These are phyloP conservation scores for Proterorhinus semilunaris DNA, from an alignment of 2,113 vertebrate genomes.

Conservation along the genomic window DNA sequence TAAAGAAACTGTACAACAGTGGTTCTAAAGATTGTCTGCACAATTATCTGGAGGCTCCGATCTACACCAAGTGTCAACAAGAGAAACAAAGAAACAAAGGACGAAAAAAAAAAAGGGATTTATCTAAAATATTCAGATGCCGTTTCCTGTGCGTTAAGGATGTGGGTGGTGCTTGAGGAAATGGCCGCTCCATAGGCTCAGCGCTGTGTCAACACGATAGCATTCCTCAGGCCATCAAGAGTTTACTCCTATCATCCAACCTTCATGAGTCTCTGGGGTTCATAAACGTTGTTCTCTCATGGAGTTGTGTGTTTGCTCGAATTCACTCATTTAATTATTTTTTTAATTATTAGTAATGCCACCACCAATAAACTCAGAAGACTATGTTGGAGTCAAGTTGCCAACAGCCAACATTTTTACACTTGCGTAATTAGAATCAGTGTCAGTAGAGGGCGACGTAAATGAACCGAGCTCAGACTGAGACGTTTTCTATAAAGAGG, in stretches of 20 bases:
- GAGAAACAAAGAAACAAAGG: constrained; percentile 30
- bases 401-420: no score
- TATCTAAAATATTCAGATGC: constrained; percentile 64
- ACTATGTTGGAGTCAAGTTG: no score
- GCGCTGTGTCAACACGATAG: constrained; percentile 70
- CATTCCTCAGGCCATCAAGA: constrained; percentile 46
- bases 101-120: constrained; percentile 40
- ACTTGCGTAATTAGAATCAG: no score
- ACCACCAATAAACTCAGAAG: no score
- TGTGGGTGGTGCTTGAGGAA: constrained; percentile 60
- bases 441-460: no score
- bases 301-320: no score
- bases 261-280: constrained; percentile 39
- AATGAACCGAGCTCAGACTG: no score
- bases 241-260: constrained; percentile 51
- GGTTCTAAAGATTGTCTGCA: constrained; percentile 18
- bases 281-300: background rate
- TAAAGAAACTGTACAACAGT: constrained; percentile 69
- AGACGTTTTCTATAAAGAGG: no score
- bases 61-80: constrained; percentile 20
- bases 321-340: no score
- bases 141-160: constrained; percentile 68
- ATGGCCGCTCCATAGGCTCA: constrained; percentile 47
- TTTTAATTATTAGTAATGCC: no score
- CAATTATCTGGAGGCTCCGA: background rate